A percentile compares a stretch with the other conserved stretches of the same genome.
Evolutionary conservation across 2,797 vertebrate genomes (phyloP).

Genomic region (Leptoclinus maculatus): DNA sequence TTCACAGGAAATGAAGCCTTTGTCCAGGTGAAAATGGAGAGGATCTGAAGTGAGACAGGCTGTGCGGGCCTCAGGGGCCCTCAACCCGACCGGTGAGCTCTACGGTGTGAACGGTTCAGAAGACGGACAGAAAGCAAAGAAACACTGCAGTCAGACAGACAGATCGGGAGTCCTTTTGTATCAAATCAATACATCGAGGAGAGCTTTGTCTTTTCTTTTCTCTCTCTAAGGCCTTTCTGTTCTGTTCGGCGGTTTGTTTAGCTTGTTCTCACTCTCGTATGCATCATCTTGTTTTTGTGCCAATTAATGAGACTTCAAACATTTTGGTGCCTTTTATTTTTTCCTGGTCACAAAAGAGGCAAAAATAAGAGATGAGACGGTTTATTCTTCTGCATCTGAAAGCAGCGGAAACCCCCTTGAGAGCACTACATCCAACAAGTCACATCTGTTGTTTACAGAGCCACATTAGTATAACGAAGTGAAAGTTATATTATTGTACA

Average conservation of each 20-base stretch:
- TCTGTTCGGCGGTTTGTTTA: constrained; percentile 9
- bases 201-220: not conserved
- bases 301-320: constrained; percentile 37
- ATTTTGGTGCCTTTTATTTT: constrained; percentile 37
- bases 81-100: not conserved
- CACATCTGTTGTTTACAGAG: constrained; percentile 64
- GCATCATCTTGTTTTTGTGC: constrained; percentile 1
- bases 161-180: not conserved
- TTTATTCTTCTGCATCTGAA: constrained; percentile 24
- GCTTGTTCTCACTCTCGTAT: constrained; percentile 8
- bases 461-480: constrained; percentile 34
- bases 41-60: not conserved
- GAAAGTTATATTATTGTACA: constrained; percentile 26
- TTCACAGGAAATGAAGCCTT: constrained; percentile 32
- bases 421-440: constrained; percentile 31
- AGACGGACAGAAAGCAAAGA: constrained; percentile 15
- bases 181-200: constrained; percentile 8
- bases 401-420: constrained; percentile 19
- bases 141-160: constrained; percentile 21
- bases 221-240: not conserved
- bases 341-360: constrained; percentile 23
- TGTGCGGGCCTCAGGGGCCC: not conserved
- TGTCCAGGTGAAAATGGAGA: constrained; percentile 9
- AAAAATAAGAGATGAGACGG: constrained; percentile 18
- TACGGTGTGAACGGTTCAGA: constrained; percentile 20